Evolutionary conservation across 2,113 vertebrate species (phyloP).

Genomic region (Felis catus): F.catus_Fca126_mat1.0 CM031411.1:123292501-123293000

Average conservation of each 20-base stretch:
- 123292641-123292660: background rate
- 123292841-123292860: background rate
- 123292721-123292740: conserved; percentile 5
- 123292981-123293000: background rate
- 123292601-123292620: background rate
- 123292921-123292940: background rate
- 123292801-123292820: background rate
- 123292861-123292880: background rate
- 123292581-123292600: background rate
- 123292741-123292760: background rate
- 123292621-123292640: background rate
- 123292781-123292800: background rate
- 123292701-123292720: background rate
- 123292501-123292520: too few species aligned
- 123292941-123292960: background rate
- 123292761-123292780: background rate
- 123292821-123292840: background rate
- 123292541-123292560: too few species aligned
- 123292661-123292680: background rate
- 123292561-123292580: too few species aligned
- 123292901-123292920: background rate
- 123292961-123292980: background rate
- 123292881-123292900: background rate
- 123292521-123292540: too few species aligned
- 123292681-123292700: conserved; percentile 42